Percentiles rank a stretch among this genome's conserved stretches.
Evolutionary conservation across 2,888 invertebrate genomes (phyloP).

Genomic region (Drosophila vallismaia): DNA sequence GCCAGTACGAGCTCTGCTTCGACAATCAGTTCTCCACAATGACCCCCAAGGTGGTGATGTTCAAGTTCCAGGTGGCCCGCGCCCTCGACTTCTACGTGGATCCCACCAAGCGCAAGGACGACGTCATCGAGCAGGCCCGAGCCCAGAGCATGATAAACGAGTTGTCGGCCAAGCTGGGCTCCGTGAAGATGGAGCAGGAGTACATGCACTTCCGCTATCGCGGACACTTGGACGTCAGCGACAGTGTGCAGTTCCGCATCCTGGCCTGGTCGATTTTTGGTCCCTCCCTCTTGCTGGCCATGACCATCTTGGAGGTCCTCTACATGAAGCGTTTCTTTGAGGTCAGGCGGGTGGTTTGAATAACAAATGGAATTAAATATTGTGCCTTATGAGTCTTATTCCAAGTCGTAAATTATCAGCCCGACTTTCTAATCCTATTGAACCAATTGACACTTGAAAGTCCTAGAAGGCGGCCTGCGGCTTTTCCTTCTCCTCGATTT

Average conservation of each 20-base stretch:
- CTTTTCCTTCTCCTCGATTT: constrained; percentile 57
- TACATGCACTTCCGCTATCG: constrained; percentile 69
- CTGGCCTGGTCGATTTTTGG: constrained; percentile 62
- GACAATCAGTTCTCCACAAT: constrained; percentile 58
- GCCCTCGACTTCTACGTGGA: constrained; percentile 45
- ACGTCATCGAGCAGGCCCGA: constrained; percentile 54
- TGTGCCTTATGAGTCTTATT: neutral
- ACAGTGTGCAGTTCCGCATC: constrained; percentile 59
- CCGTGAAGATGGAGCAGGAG: constrained; percentile 59
- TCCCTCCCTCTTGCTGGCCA: constrained; percentile 47
- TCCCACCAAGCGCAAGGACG: constrained; percentile 45
- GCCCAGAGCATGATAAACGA: constrained; percentile 53
- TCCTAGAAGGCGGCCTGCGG: neutral
- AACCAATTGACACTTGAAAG: constrained; percentile 1
- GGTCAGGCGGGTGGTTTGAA: constrained; percentile 60
- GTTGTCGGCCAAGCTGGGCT: constrained; percentile 42
- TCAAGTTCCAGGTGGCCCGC: constrained; percentile 52
- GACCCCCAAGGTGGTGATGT: constrained; percentile 68
- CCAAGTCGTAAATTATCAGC: too few relatives aligned
- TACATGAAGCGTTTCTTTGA: constrained; percentile 73
- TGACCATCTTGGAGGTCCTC: constrained; percentile 60
- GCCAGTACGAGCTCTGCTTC: constrained; percentile 55
- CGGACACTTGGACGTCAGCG: constrained; percentile 52
- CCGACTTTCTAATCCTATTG: neutral
- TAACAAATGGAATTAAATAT: neutral